Base-by-base conservation (phyloP, 2,113 vertebrate genomes). In the Regulus satrapa region DNA sequence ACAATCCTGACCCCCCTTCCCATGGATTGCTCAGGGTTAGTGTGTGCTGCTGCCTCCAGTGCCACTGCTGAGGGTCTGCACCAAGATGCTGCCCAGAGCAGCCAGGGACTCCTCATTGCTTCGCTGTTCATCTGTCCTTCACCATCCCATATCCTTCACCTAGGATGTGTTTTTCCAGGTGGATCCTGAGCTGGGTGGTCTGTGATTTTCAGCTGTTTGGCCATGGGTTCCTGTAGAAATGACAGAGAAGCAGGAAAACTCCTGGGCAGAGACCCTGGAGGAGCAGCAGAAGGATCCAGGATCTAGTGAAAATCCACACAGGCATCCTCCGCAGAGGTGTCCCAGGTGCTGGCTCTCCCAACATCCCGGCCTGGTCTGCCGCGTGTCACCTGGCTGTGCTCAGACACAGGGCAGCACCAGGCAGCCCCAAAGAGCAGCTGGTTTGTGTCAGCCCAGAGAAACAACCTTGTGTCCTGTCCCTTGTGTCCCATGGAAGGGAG, bases 11-110 rank as follows among this genome's bases (percentile, higher is more conserved):
- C 2, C 2, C 18, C 6, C 3, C 17, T 36, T 36, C 6, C 41
- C 15, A 2, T 0, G 18, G 56, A 48, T 20, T 24, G 56, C 8
- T 46, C 38, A 2, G 40, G 2, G 2, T 38, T 19, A 9, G 8
- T 28, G 17, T 4, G 59, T 74, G 81, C 64, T 34, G 34, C 88
- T 62, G 45, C 25, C 51, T 41, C 7, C 28, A 1, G 3, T 34
- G 55, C 18, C 13, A 0, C 41, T 7, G 59, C 41, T 5, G 41
- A 31, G 74, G 41, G 46, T 23, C 16, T 48, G 58, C 20, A 26
- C 75, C 4, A 2, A 48, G 18, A n/a, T 13, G 56, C 40, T 77
- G 82, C 64, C 36, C 5, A 28, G 36, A 59, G 62, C 72, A 51
- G 1, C 24, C 85, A 29, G 43, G 21, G 28, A n/a, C n/a, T 54